Evolutionary conservation across 1,140 invertebrate species (phyloP), one percentile per base, ranked within the genome.

Genomic region (Manduca sexta): DNA sequence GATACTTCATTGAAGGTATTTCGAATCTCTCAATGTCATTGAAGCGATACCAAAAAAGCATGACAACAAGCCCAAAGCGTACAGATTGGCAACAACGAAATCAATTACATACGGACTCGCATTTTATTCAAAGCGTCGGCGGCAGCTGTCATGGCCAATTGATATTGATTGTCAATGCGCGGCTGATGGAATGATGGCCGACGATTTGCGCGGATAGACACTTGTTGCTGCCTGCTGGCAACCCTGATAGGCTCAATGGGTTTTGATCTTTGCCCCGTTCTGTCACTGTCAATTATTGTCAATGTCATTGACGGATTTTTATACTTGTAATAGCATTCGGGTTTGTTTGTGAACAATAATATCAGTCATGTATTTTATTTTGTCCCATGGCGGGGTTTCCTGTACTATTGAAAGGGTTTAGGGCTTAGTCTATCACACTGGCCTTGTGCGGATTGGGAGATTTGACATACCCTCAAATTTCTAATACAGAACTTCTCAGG

Each of bases 201-300:
- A 18, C 41, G 30, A 43, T 31, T 31, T 13, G 29, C 21, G 12
- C 21, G 21, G 21, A 26, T 26, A 26, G 21, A 26, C 7, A 31
- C 26, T 43, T 38, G 7, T 30, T 33, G 18, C 26, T 44, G 40
- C 40, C 41, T 33, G 18, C 26, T 44, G 40, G 48, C 41, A 43
- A 50, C 41, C 21, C 41, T 50, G 40, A 50, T 43, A 50, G 41
- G 33, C 40, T 43, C 31, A 50, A 43, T 50, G 16, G 30, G 15
- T 34, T 11, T 39, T 30, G 30, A 17, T 15, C 10, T 8, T 33
- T 41, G 46, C 38, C 38, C 39, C 33, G 16, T 40, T 40, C 3
- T 18, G 8, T 16, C 38, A 18, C 10, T 18, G 18, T 18, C 16
- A 14, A 38, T 18, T 16, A 13, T 6, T 38, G 35, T 38, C 11